Evolutionary conservation across 2,888 invertebrate species (phyloP).

Genomic region (Megaustenia siamemsis): DNA sequence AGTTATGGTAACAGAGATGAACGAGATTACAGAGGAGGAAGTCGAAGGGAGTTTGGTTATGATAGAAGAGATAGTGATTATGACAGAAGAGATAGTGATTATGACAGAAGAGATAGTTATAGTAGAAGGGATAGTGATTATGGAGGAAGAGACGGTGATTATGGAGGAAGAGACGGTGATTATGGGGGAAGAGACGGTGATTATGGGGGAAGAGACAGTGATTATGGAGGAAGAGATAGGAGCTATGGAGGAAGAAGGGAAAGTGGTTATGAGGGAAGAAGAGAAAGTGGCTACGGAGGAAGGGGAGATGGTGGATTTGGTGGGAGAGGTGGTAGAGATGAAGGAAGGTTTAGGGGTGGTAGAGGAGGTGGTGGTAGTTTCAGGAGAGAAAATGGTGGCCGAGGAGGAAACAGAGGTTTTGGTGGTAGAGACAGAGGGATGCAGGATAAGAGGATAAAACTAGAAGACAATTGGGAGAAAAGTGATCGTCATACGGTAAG

Average conservation of each 20-base stretch:
- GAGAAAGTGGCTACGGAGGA: slow-evolving; percentile 19
- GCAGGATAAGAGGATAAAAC: not conserved
- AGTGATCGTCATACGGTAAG: slow-evolving; percentile 52
- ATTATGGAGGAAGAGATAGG: not conserved
- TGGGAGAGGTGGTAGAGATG: not conserved
- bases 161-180: slow-evolving; percentile 4
- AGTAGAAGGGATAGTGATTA: not conserved
- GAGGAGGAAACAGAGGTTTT: slow-evolving; percentile 27
- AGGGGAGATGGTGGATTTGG: not conserved
- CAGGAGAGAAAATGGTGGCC: slow-evolving; percentile 1
- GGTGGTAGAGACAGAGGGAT: slow-evolving; percentile 7
- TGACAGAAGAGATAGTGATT: not conserved
- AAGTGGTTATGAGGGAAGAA: not conserved
- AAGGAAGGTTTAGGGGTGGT: not conserved
- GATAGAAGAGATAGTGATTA: not conserved
- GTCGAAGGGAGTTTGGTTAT: not conserved
- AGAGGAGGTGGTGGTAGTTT: slow-evolving; percentile 18
- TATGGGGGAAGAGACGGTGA: not conserved
- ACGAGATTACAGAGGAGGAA: not conserved
- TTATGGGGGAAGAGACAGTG: not conserved
- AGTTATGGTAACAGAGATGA: not conserved
- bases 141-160: not conserved
- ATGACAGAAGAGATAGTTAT: not conserved
- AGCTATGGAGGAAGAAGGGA: not conserved
- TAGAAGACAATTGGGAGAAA: slow-evolving; percentile 50